Conservation (phyloP, 92 coral and sea anemone genomes). For the Meandrina meandrites region DNA sequence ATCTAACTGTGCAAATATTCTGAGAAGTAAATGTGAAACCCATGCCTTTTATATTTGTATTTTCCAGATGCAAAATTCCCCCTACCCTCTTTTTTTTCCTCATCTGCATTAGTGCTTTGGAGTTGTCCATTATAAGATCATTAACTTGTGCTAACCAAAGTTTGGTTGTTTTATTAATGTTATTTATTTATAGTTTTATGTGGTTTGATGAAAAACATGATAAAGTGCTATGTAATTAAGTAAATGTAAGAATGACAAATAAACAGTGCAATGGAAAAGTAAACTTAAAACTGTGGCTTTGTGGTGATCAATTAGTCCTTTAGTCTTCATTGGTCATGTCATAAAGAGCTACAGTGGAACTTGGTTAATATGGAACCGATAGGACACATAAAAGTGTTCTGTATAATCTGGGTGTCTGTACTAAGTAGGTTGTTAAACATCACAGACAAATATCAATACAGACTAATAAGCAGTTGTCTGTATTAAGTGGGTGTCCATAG, state of each 20-base stretch:
- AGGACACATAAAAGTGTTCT: no score
- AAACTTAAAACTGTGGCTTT: neutral
- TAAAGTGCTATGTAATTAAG: conserved; percentile 12
- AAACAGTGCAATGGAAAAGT: neutral
- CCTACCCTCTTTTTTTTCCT: neutral
- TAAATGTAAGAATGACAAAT: conserved; percentile 3
- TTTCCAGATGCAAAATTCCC: neutral
- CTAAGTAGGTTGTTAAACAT: no score
- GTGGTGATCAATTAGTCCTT: neutral
- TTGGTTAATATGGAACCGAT: no score
- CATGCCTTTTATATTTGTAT: neutral
- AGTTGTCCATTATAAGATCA: neutral
- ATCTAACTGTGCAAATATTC: neutral
- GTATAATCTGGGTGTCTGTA: no score
- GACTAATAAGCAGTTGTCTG: no score
- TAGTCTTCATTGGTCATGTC: neutral
- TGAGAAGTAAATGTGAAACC: neutral
- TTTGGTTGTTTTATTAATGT: conserved; percentile 27
- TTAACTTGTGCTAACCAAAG: conserved; percentile 6
- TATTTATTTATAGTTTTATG: conserved; percentile 14
- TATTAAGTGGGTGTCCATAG: no score
- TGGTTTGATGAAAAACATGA: conserved; percentile 19
- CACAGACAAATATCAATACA: no score
- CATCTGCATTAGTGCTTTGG: neutral
- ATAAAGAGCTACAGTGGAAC: no score